Percentiles rank a stretch among this genome's conserved stretches.
phyloP scores from a whole-genome alignment of 2,888 invertebrate species.

The Allacma fusca region DNA sequence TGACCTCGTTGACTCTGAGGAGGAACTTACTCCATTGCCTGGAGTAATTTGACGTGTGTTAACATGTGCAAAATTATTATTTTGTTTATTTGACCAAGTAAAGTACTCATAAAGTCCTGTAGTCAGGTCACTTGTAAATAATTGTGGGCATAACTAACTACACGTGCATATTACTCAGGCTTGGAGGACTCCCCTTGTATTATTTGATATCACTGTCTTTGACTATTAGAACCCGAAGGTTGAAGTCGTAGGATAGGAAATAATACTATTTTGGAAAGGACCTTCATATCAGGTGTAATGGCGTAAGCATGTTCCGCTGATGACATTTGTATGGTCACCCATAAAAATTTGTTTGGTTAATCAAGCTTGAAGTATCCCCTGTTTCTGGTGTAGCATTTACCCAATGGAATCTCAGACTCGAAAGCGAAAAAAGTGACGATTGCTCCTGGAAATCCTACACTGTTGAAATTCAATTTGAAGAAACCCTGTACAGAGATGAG shows the following conservation, averaged over 20 bases:
- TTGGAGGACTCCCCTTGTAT: too few relatives aligned
- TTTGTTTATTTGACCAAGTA: background rate
- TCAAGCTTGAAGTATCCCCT: background rate
- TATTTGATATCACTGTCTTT: background rate
- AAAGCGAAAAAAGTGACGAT: slow-evolving; percentile 67
- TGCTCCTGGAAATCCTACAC: slow-evolving; percentile 39
- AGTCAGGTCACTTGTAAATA: background rate
- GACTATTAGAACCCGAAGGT: too few relatives aligned
- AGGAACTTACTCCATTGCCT: too few relatives aligned
- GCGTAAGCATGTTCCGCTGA: too few relatives aligned
- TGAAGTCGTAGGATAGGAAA: too few relatives aligned
- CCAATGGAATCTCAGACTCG: slow-evolving; percentile 66
- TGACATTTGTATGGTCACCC: background rate
- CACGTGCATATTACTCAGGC: too few relatives aligned
- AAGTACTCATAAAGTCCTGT: background rate
- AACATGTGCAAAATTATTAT: too few relatives aligned
- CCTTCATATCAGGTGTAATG: too few relatives aligned
- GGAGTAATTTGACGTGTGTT: too few relatives aligned
- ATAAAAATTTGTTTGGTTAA: background rate
- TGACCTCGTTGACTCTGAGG: too few relatives aligned
- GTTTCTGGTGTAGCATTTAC: slow-evolving; percentile 57
- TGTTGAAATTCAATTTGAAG: slow-evolving; percentile 58
- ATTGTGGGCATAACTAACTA: background rate
- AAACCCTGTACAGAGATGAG: slow-evolving; percentile 61
- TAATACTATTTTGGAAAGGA: too few relatives aligned